Base-by-base conservation (phyloP, 2,113 vertebrate genomes). In the Galbula dea region DNA sequence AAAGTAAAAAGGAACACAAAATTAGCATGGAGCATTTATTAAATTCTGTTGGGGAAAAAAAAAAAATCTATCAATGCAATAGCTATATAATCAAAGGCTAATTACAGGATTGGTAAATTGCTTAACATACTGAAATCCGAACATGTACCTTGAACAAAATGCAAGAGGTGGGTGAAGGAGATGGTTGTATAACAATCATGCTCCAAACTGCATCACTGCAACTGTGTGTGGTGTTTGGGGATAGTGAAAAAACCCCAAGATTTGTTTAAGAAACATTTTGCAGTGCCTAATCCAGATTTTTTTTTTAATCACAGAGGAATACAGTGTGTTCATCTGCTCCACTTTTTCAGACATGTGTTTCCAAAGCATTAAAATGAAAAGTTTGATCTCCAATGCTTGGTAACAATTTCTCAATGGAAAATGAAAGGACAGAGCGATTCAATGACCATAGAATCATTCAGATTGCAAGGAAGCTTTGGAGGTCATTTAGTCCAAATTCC, bases 111-210 rank as follows among this genome's bases (percentile, higher is more conserved):
- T 61, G n/a, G 8, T n/a, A 88, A 73, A 20, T 39, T 81, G n/a
- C 29, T 94, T 57, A 52, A 76, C 59, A 75, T 29, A 83, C 37
- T 67, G 43, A 84, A 90, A 92, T 52, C 15, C 73, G 52, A 63
- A 85, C 67, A 63, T 1, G 9, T 63, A 86, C 58, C 92, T 90
- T 59, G 39, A 57, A 86, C 76, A 78, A 74, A 92, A 88, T 58
- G 59, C 80, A 89, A 91, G 73, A 9, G 39, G 27, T 55, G 7
- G 34, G 65, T 46, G 34, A 94, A 23, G 13, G 68, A 94, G 83
- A 96, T 91, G 67, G 55, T 63, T 94, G 48, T 51, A 74, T 67
- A 95, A 91, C 75, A 93, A 18, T 76, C 78, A 76, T 69, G 88
- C 93, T 95, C 37, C 72, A 89, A 91, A 91, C 1, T 62, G 78